Base-by-base conservation (phyloP, 2,888 invertebrate genomes). In the Hypomecis atomaria region DNA sequence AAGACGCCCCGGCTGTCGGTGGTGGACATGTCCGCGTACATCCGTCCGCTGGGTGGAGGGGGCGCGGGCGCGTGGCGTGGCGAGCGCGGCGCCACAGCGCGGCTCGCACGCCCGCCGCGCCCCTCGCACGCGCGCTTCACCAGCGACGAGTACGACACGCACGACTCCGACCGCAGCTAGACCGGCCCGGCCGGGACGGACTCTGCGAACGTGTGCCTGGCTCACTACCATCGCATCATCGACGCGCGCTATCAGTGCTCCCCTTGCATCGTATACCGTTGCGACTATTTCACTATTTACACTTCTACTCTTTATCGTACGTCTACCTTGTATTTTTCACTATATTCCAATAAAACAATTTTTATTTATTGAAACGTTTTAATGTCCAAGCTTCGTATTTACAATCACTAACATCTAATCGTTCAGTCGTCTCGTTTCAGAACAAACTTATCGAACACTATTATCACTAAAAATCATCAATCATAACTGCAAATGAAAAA, bases 351-450 rank as follows among this genome's bases (percentile, higher is more conserved):
- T 85, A 74, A 88, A 90, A 89, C 86, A 75, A 87, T 56, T 67
- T 61, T 70, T 78, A 83, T 85, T 89, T 88, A 90, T 84, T 90
- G 84, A 92, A 90, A 90, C 85, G 85, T 90, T 72, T 90, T 90
- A 91, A 89, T 90, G 88, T 90, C 86, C 90, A 92, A 92, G 92
- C 90, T 87, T 85, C 82, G 79, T 92, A 92, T 92, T 88, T 92
- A 92, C 91, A 92, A 89, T 88, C 86, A 88, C 89, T 91, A 92
- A 87, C 81, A 81, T 83, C 90, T 90, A 89, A 86, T 86, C 91
- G 86, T 89, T 92, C 91, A 91, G 91, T 92, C 91, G 88, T 90
- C 87, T 83, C 85, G 84, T 86, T 84, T 88, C 87, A 89, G 84
- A 89, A 88, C 86, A 85, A 86, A 85, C 82, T 88, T 89, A 90